A percentile compares a stretch with the other conserved stretches of the same genome.
Evolutionary conservation across 2,888 invertebrate genomes (phyloP).

Genomic region (Tenthredo amoena): DNA sequence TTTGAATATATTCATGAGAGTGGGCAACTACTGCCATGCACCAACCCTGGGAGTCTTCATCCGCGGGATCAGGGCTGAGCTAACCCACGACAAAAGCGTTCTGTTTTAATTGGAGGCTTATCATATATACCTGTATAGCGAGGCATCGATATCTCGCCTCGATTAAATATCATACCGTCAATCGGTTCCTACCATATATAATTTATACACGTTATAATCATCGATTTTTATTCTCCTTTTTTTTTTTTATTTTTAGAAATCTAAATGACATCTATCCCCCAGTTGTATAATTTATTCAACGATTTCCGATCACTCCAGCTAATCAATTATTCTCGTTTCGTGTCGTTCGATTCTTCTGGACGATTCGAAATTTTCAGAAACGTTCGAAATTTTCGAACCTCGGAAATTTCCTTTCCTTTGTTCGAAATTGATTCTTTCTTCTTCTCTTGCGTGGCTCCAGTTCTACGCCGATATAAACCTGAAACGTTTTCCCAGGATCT

Average conservation of each 20-base stretch:
- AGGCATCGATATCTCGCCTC: constrained; percentile 51
- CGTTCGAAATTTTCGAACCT: no score
- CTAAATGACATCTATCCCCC: not conserved
- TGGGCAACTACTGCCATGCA: constrained; percentile 3
- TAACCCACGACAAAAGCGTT: constrained; percentile 67
- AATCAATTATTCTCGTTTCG: no score
- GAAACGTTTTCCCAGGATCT: constrained; percentile 18
- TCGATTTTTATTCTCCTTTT: not conserved
- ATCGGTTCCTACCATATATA: constrained; percentile 49
- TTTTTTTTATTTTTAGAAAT: not conserved
- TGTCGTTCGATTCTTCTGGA: no score
- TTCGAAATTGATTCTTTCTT: not conserved
- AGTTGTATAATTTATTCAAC: no score
- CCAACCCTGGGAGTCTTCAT: constrained; percentile 14
- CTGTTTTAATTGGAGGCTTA: constrained; percentile 68
- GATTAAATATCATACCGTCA: constrained; percentile 65
- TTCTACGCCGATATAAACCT: not conserved
- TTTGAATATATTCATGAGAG: constrained; percentile 75
- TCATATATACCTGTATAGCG: constrained; percentile 53
- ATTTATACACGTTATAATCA: not conserved
- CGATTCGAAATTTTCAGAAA: no score
- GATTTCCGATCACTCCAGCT: no score
- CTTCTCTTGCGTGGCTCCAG: not conserved
- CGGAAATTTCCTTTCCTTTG: no score
- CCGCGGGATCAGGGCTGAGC: constrained; percentile 53